Evolutionary conservation across 2,888 invertebrate species (phyloP), one percentile per base, ranked within the genome.

Genomic region (Coelogynopora nodosa): DNA sequence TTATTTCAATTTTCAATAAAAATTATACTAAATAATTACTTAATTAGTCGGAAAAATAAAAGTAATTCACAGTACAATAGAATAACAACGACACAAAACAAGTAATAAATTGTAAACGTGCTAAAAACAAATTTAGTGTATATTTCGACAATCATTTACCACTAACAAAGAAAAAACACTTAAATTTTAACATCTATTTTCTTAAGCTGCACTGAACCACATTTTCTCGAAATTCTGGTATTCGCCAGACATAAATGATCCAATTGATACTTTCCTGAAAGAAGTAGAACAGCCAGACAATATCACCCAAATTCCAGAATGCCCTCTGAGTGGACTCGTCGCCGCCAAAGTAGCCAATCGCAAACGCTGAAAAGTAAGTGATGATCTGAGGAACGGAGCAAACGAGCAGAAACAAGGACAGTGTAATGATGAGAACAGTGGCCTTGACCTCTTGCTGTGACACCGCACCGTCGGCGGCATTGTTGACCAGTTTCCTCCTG

Each of bases 341-440:
- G 28, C 83, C 5, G n/a, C 26, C 67, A 26, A 23, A 49, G 18
- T 26, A 10, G 0, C 67, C 67, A 1, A 49, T 26, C 23, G 28
- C 26, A 49, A 87, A 67, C 5, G 87, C 87, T 26, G 67, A 74
- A 26, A 31, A 67, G 67, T 87, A 87, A 13, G 30, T 27, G 5
- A 87, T 30, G 26, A 27, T 29, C 81, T 87, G 87, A 18, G 87
- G 87, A 26, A 87, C 26, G 27, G 87, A 87, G n/a, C 31, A 27
- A 23, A 87, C 26, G 13, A 87, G 29, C 29, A 87, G 30, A 23
- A 87, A 87, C 0, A 29, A 27, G 10, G 86, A 87, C 86, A 87
- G 27, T 13, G 87, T 30, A 0, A 87, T 26, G n/a, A 87, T 26
- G 2, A 87, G 26, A 67, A 87, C 31, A 29, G n/a, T n/a, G n/a